These are phyloP conservation scores for Gallinago jamesoni DNA, from an alignment of 2,113 vertebrate species.

Conservation along the genomic window DNA sequence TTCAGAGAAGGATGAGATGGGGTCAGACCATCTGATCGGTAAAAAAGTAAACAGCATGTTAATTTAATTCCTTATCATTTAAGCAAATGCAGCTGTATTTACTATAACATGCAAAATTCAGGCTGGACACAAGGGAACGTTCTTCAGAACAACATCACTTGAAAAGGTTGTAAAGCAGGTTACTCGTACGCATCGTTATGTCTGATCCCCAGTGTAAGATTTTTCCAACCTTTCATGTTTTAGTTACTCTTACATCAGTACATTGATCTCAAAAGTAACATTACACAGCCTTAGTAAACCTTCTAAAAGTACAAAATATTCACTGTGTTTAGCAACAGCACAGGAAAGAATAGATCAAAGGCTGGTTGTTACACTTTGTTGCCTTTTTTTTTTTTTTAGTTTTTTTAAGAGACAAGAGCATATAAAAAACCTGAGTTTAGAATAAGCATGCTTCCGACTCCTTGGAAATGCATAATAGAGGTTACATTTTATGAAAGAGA, in stretches of 20 bases:
- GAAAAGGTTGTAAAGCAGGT: not conserved
- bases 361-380: not conserved
- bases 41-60: not conserved
- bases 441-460: not conserved
- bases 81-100: not conserved
- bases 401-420: not conserved
- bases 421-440: not conserved
- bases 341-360: not conserved
- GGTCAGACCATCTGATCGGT: not conserved
- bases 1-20: not conserved
- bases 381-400: not conserved
- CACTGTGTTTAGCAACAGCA: not conserved
- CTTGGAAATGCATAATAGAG: not conserved
- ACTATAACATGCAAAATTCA: not conserved
- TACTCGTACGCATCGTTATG: not conserved
- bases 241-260: not conserved
- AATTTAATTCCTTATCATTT: not conserved
- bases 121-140: not conserved
- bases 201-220: not conserved
- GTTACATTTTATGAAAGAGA: not conserved
- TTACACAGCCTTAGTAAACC: not conserved
- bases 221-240: not conserved
- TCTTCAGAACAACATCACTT: not conserved
- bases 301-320: not conserved
- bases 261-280: not conserved